Percentiles rank a stretch among this genome's conserved stretches.
phyloP scores from a whole-genome alignment of 2,797 vertebrate genomes.

The Hyperoplus immaculatus region DNA sequence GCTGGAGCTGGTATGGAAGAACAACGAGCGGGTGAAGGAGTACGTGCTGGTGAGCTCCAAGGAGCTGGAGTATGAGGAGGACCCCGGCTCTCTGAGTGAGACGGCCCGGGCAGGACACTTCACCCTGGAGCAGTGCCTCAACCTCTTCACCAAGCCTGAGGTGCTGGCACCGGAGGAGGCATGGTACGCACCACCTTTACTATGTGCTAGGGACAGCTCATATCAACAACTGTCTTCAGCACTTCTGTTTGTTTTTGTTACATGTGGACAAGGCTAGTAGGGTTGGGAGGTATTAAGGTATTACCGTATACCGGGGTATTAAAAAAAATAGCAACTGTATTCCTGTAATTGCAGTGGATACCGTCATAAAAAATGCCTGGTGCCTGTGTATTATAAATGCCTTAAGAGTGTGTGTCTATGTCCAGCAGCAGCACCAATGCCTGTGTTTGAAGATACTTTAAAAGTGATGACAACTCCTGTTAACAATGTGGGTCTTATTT shows the following conservation, averaged over 20 bases:
- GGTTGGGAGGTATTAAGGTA: too few relatives aligned
- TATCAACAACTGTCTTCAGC: neutral
- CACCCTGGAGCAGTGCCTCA: slow-evolving; percentile 98
- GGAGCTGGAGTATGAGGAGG: slow-evolving; percentile 95
- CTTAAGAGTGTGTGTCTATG: too few relatives aligned
- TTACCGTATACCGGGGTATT: too few relatives aligned
- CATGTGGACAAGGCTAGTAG: too few relatives aligned
- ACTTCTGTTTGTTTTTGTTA: neutral
- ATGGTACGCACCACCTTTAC: slow-evolving; percentile 86
- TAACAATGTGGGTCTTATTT: too few relatives aligned
- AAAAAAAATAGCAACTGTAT: too few relatives aligned
- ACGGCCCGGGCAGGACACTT: slow-evolving; percentile 96
- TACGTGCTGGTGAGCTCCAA: slow-evolving; percentile 97
- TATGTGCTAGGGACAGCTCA: neutral
- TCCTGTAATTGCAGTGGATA: too few relatives aligned
- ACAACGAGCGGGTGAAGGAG: slow-evolving; percentile 96
- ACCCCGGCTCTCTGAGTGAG: slow-evolving; percentile 93
- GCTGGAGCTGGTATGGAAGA: slow-evolving; percentile 96
- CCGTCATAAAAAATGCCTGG: too few relatives aligned
- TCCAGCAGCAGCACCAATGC: too few relatives aligned
- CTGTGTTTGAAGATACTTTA: too few relatives aligned
- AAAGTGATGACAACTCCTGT: too few relatives aligned
- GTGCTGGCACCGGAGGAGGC: slow-evolving; percentile 98
- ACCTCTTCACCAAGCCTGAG: slow-evolving; percentile 98
- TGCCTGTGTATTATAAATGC: too few relatives aligned